A percentile compares a stretch with the other conserved stretches of the same genome.
Evolutionary conservation across 2,113 vertebrate species (phyloP).

Genomic region (Pelvicachromis taeniatus): DNA sequence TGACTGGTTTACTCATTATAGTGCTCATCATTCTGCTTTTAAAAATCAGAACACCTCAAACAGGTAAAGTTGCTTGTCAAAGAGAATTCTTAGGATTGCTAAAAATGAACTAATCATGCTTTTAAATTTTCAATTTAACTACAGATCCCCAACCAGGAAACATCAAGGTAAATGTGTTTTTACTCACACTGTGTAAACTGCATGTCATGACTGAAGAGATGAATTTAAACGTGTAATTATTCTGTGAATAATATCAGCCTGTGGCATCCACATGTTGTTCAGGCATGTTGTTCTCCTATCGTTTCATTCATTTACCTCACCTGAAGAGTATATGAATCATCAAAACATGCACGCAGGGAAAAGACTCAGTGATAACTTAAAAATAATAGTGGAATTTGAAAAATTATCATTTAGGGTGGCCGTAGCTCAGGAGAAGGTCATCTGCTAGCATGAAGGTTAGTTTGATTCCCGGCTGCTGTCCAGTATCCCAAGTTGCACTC

Average conservation of each 20-base stretch:
- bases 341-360: neutral
- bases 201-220: fast-evolving
- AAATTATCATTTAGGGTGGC: neutral
- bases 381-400: neutral
- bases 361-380: neutral
- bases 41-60: neutral
- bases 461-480: fast-evolving
- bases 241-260: neutral
- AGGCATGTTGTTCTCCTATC: fast-evolving
- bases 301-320: neutral
- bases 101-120: neutral
- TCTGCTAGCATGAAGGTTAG: neutral
- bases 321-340: fast-evolving
- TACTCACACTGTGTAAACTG: neutral
- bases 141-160: neutral
- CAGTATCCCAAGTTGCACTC: neutral
- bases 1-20: neutral
- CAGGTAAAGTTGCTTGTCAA: neutral
- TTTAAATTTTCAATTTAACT: neutral
- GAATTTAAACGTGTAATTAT: fast-evolving
- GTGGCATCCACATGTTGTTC: neutral
- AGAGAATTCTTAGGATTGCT: neutral
- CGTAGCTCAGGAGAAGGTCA: fast-evolving
- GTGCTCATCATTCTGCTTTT: neutral
- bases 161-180: neutral